Base-by-base conservation (phyloP, 2,113 vertebrate genomes). In the Rhombomys opimus region DNA sequence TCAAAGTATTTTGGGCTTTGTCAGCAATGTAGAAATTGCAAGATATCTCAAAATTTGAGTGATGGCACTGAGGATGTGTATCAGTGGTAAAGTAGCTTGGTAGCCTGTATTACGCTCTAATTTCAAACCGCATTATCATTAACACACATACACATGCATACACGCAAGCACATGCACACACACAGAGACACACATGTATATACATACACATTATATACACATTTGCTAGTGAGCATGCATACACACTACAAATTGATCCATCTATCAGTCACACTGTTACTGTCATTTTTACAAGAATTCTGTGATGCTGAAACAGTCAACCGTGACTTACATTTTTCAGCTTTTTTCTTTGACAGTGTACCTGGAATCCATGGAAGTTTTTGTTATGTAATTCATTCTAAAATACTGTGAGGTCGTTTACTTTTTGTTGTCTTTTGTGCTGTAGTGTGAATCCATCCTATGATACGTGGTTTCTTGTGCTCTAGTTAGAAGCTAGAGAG, bases 1-100 rank as follows among this genome's bases (percentile, higher is more conserved):
- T 77, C 61, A 90, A 90, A 72, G 46, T 78, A 6, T 27, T 4
- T 96, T 93, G 84, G 65, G 8, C 54, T 67, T 72, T 92, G 50
- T 17, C 95, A 63, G 15, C 59, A 65, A 11, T 63, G 52, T 41
- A 32, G 12, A 14, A 41, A 38, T 90, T 87, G 30, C 30, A 76
- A 84, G 59, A 20, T 70, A 46, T n/a, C 59, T 41, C 89, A 38
- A 78, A n/a, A 54, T 94, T 92, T 73, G 27, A 77, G 30, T 18
- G 92, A 88, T 7, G 41, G 22, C 25, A 1, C 23, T 59, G 4
- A n/a, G 35, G 23, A 18, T 38, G 68, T 57, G 25, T 35, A 5
- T 73, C 8, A 25, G 13, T 73, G 23, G 7, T 13, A 50, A 32
- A 52, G 27, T 17, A 38, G 35, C 30, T 72, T n/a, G 20, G 1